These are phyloP conservation scores for Stegophylla sp. DNA, from an alignment of 2,888 invertebrate genomes.

Conservation along the genomic window DNA sequence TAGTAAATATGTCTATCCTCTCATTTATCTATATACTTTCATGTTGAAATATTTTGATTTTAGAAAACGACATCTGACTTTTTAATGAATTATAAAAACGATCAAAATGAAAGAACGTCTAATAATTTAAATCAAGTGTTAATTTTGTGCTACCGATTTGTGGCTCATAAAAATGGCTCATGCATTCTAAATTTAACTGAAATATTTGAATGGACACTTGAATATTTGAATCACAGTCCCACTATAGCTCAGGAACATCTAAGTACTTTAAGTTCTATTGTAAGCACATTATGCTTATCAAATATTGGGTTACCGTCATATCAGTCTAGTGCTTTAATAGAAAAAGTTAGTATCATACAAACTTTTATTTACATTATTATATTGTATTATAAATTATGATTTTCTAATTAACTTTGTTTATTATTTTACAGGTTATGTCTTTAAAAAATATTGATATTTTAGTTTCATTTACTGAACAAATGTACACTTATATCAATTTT, in stretches of 20 bases:
- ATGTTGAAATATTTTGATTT: not conserved
- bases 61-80: conserved; percentile 51
- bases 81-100: conserved; percentile 21
- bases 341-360: conserved; percentile 19
- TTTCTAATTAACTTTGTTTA: not conserved
- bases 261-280: conserved; percentile 46
- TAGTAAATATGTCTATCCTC: conserved; percentile 63
- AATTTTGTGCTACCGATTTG: conserved; percentile 36
- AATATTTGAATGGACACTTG: conserved; percentile 28
- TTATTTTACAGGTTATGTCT: conserved; percentile 64
- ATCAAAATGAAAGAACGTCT: conserved; percentile 38
- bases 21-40: not conserved
- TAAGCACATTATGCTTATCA: conserved; percentile 47
- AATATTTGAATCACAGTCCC: conserved; percentile 29
- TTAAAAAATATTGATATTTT: conserved; percentile 65
- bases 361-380: not conserved
- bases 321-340: conserved; percentile 41
- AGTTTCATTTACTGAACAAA: conserved; percentile 61
- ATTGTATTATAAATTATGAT: not conserved
- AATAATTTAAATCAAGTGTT: conserved; percentile 50
- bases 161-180: conserved; percentile 37
- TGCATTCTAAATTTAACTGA: conserved; percentile 49
- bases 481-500: conserved; percentile 51
- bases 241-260: conserved; percentile 37
- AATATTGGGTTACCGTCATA: conserved; percentile 41